Evolutionary conservation across 2,113 vertebrate genomes (phyloP).

Genomic region (Corythornis vintsioides): DNA sequence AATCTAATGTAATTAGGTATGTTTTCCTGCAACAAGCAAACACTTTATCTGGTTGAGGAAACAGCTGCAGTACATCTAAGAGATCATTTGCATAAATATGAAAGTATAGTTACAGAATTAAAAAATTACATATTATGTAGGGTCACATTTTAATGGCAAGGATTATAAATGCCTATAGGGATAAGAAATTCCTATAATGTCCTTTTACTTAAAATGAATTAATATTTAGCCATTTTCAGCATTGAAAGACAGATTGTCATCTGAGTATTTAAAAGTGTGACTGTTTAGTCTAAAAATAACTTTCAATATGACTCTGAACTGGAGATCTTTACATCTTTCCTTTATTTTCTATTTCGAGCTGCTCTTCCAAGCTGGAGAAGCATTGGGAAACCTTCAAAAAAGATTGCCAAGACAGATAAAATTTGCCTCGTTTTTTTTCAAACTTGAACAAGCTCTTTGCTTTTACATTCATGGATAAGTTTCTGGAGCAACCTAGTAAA

Average conservation of each 20-base stretch:
- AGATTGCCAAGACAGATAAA: not conserved
- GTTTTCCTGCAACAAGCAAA: conserved; percentile 66
- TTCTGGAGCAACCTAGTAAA: not conserved
- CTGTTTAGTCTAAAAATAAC: not conserved
- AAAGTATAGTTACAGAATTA: conserved; percentile 7
- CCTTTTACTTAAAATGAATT: not conserved
- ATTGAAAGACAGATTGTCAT: not conserved
- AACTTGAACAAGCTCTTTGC: not conserved
- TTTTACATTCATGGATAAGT: not conserved
- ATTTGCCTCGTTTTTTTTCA: not conserved
- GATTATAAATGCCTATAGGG: conserved; percentile 12
- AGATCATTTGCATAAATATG: conserved; percentile 24
- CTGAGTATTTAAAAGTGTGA: not conserved
- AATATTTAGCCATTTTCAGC: not conserved
- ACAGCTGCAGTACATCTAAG: conserved; percentile 51
- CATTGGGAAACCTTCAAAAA: not conserved
- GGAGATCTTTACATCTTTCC: not conserved
- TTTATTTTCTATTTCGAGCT: not conserved
- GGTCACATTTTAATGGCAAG: not conserved
- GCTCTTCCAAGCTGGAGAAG: not conserved
- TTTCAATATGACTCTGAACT: not conserved
- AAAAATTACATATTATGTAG: not conserved
- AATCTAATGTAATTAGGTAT: conserved; percentile 56
- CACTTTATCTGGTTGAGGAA: conserved; percentile 49
- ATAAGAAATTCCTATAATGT: not conserved